A percentile compares a stretch with the other conserved stretches of the same genome.
Conservation (phyloP, 2,113 vertebrate species). For the Macaca fascicularis region T2T-MFA8v1.1 NC_088377.1:121716001-121716500, state of each 20-base stretch:
- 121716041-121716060: neutral
- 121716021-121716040: neutral
- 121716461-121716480: neutral
- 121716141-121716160: neutral
- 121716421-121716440: neutral
- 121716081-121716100: neutral
- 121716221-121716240: neutral
- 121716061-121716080: neutral
- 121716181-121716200: neutral
- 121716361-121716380: neutral
- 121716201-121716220: conserved; percentile 23
- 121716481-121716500: neutral
- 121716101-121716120: neutral
- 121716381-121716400: neutral
- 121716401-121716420: neutral
- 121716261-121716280: neutral
- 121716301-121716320: neutral
- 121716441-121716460: neutral
- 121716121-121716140: neutral
- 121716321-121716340: neutral
- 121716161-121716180: neutral
- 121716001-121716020: neutral
- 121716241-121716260: neutral
- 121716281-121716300: neutral
- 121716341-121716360: neutral